These are phyloP conservation scores for Aix galericulata DNA, from an alignment of 2,113 vertebrate genomes.

Conservation along the genomic window DNA sequence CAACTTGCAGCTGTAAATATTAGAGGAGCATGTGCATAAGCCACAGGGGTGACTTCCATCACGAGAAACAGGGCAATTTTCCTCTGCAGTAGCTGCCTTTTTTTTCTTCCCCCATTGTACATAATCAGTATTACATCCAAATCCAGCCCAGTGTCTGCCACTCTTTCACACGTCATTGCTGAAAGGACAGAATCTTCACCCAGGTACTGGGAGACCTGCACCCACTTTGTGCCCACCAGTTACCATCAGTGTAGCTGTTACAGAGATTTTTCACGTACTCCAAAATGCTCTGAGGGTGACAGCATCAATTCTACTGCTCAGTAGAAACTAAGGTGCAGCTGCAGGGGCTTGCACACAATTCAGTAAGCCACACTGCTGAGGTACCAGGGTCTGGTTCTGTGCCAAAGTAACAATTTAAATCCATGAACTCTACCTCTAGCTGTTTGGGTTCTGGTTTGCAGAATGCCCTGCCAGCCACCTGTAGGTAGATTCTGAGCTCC, in stretches of 20 bases:
- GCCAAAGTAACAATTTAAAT: background rate
- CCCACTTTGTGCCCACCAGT: background rate
- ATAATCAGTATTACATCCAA: background rate
- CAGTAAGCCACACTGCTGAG: background rate
- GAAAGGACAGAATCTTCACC: no score
- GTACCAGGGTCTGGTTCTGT: background rate
- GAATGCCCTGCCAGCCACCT: background rate
- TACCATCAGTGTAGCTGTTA: background rate
- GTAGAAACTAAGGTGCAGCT: background rate
- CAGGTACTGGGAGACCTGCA: background rate
- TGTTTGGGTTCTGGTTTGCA: background rate
- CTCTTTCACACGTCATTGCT: background rate
- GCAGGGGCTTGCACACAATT: background rate
- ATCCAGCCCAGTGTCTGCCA: background rate
- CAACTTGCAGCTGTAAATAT: background rate
- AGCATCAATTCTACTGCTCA: background rate
- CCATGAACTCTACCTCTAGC: accelerated
- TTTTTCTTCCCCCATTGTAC: background rate
- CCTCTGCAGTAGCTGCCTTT: background rate
- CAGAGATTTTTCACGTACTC: background rate
- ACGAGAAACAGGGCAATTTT: background rate
- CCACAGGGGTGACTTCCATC: background rate
- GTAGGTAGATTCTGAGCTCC: background rate
- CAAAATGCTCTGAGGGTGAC: background rate
- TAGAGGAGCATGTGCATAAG: background rate